A percentile compares a stretch with the other conserved stretches of the same genome.
phyloP scores from a whole-genome alignment of 2,888 invertebrate genomes.

The Tromatobia lineatoria region DNA sequence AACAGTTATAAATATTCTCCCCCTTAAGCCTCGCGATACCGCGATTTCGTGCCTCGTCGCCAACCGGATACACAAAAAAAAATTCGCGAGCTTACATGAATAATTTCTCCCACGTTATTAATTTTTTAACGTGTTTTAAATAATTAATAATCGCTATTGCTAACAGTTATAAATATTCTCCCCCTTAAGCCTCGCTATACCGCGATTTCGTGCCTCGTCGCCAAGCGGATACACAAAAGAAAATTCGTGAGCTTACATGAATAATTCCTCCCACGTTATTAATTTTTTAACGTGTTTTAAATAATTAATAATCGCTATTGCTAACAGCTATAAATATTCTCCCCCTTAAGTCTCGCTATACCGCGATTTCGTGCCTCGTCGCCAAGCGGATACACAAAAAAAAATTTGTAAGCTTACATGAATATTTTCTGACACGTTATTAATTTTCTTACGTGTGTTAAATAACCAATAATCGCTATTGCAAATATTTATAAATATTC shows the following conservation, averaged over 20 bases:
- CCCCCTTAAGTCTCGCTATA: slow-evolving; percentile 12
- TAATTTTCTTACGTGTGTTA: neutral
- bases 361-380: neutral
- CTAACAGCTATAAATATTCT: neutral
- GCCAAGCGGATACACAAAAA: neutral
- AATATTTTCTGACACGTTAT: neutral
- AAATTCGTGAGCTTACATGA: neutral
- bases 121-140: neutral
- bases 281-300: neutral
- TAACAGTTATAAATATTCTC: neutral
- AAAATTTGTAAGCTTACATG: neutral
- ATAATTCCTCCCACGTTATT: neutral
- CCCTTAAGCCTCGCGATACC: slow-evolving; percentile 7
- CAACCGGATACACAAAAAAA: neutral
- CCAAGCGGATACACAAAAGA: neutral
- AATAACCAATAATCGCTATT: neutral
- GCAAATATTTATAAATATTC: neutral
- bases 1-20: neutral
- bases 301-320: neutral
- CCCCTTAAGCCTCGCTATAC: slow-evolving; percentile 12
- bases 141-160: neutral
- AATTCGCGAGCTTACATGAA: neutral
- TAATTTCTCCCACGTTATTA: no score
- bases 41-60: neutral
- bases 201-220: neutral